These are phyloP conservation scores for Labia minor DNA, from an alignment of 2,888 invertebrate genomes.

Conservation along the genomic window DNA sequence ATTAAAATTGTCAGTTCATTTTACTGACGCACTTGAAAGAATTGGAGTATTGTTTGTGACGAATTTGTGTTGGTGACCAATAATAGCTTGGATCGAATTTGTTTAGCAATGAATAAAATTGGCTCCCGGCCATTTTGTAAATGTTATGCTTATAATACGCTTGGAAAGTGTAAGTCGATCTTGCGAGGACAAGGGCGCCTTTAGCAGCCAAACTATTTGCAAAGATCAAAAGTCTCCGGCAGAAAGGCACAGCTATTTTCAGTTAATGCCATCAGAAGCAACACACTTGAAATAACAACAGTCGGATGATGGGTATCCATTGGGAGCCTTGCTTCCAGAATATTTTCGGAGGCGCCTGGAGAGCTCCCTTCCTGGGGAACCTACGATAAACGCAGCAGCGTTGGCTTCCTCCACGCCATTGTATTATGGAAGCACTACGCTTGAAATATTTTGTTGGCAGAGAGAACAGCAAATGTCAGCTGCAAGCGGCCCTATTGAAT, in stretches of 20 bases:
- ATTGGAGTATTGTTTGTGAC: not conserved
- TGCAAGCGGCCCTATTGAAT: not conserved
- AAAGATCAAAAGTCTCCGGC: not conserved
- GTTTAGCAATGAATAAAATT: not conserved
- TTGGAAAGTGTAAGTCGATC: not conserved
- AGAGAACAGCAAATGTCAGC: not conserved
- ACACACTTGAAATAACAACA: not conserved
- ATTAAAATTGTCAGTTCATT: too few species aligned
- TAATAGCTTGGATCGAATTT: not conserved
- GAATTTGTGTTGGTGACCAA: not conserved
- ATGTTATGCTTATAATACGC: not conserved
- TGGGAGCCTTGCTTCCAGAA: not conserved
- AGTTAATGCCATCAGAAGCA: not conserved
- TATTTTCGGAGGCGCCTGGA: not conserved
- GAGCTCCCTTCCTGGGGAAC: not conserved
- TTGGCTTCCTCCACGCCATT: not conserved
- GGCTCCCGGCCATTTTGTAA: not conserved
- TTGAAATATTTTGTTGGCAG: not conserved
- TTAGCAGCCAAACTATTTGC: not conserved
- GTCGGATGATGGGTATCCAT: too few species aligned
- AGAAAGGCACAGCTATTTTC: not conserved
- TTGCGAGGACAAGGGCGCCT: not conserved
- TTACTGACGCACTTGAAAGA: too few species aligned
- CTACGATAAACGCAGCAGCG: not conserved
- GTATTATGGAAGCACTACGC: too few species aligned